These are phyloP conservation scores for Xestia ashworthii DNA, from an alignment of 2,888 invertebrate species.

Conservation along the genomic window DNA sequence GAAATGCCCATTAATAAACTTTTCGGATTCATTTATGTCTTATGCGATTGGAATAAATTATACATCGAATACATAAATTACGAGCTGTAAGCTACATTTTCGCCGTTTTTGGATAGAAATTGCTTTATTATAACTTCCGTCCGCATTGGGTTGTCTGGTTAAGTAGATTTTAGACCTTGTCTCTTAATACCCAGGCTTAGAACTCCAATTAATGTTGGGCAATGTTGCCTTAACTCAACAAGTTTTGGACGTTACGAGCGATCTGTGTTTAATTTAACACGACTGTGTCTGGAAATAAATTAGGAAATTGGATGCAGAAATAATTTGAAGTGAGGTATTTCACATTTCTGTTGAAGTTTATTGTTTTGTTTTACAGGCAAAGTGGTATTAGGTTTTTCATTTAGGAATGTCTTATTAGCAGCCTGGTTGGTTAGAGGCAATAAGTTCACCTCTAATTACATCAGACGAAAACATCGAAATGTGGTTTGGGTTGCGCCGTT, in stretches of 20 bases:
- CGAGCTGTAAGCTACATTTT: constrained; percentile 56
- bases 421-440: neutral
- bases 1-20: constrained; percentile 82
- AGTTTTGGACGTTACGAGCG: constrained; percentile 39
- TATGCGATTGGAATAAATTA: constrained; percentile 80
- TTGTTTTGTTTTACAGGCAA: neutral
- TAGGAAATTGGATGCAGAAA: constrained; percentile 13
- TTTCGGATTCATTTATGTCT: constrained; percentile 81
- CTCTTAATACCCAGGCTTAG: constrained; percentile 45
- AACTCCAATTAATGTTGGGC: constrained; percentile 55
- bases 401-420: neutral
- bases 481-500: neutral
- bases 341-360: neutral
- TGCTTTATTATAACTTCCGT: constrained; percentile 64
- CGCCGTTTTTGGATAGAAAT: constrained; percentile 56
- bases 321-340: constrained; percentile 23
- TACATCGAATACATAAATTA: constrained; percentile 64
- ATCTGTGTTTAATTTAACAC: constrained; percentile 57
- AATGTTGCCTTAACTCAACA: constrained; percentile 51
- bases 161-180: constrained; percentile 50
- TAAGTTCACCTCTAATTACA: neutral
- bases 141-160: constrained; percentile 31
- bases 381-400: neutral
- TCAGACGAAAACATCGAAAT: neutral
- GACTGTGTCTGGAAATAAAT: constrained; percentile 29